A percentile compares a stretch with the other conserved stretches of the same genome.
Conservation (phyloP, 2,113 vertebrate genomes). For the Athene cunicularia region DNA sequence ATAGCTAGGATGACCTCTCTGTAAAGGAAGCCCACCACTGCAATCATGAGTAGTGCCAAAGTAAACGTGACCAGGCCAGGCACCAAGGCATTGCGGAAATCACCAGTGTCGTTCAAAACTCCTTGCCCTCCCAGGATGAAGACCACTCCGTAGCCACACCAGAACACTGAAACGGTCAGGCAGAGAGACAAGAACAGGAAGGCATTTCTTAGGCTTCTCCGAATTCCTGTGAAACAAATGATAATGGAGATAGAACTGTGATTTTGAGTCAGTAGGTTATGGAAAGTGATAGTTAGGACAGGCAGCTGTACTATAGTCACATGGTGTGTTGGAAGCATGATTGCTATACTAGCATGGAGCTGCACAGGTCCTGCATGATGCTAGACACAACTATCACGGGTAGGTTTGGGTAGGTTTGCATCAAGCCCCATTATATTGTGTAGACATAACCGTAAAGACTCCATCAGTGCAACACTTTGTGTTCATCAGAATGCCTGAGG, state of each 20-base stretch:
- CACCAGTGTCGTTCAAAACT: slow-evolving; percentile 5
- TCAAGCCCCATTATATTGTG: too few relatives aligned
- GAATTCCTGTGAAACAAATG: slow-evolving; percentile 70
- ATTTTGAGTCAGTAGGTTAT: accelerated
- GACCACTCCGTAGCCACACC: slow-evolving; percentile 82
- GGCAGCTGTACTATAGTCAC: not conserved
- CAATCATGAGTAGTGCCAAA: slow-evolving; percentile 78
- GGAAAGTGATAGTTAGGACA: not conserved
- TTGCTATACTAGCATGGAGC: accelerated
- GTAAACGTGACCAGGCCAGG: slow-evolving; percentile 81
- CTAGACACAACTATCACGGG: not conserved
- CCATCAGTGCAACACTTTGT: not conserved
- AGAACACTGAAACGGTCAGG: slow-evolving; percentile 82
- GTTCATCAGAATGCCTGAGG: not conserved
- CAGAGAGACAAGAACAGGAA: slow-evolving; percentile 77
- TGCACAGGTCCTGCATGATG: not conserved
- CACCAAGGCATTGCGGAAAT: slow-evolving; percentile 70
- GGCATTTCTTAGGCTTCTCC: slow-evolving; percentile 62
- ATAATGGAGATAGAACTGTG: not conserved
- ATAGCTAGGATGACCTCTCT: slow-evolving; percentile 71
- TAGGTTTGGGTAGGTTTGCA: not conserved
- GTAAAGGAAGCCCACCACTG: slow-evolving; percentile 68
- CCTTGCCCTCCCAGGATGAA: slow-evolving; percentile 78
- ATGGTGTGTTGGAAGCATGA: not conserved
- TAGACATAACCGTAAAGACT: too few relatives aligned